These are phyloP conservation scores for Drosophila equinoxialis DNA, from an alignment of 1,140 invertebrate species.

Conservation along the genomic window DNA sequence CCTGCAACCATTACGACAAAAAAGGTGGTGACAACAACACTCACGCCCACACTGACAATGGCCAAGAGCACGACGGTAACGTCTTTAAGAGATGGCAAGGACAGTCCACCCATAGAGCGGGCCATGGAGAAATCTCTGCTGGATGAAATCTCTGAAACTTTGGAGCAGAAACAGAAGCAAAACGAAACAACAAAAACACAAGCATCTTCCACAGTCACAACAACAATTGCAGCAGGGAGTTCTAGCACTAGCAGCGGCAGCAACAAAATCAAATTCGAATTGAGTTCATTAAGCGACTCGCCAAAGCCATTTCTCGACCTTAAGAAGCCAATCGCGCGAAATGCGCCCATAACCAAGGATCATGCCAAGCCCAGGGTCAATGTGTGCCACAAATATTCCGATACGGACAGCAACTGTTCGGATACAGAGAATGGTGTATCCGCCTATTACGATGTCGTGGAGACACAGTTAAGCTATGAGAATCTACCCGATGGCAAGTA, in stretches of 20 bases:
- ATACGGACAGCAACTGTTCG: constrained; percentile 79
- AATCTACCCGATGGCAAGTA: constrained; percentile 82
- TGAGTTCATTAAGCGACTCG: constrained; percentile 64
- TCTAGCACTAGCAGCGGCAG: constrained; percentile 23
- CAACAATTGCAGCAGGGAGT: constrained; percentile 21
- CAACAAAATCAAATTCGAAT: constrained; percentile 77
- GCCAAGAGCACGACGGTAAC: constrained; percentile 83
- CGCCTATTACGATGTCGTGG: constrained; percentile 82
- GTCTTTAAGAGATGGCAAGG: constrained; percentile 64
- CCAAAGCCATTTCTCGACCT: constrained; percentile 83
- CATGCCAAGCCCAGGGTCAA: constrained; percentile 86
- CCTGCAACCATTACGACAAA: constrained; percentile 44
- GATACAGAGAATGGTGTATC: constrained; percentile 81
- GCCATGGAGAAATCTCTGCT: constrained; percentile 87
- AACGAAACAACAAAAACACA: constrained; percentile 36
- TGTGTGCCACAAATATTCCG: constrained; percentile 84
- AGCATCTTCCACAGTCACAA: constrained; percentile 24
- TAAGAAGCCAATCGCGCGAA: constrained; percentile 85
- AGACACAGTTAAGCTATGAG: constrained; percentile 81
- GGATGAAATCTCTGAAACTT: constrained; percentile 88
- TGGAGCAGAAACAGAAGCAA: constrained; percentile 82
- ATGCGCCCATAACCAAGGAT: constrained; percentile 85
- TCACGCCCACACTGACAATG: constrained; percentile 84
- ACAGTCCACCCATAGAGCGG: constrained; percentile 78
- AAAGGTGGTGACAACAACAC: constrained; percentile 84